A percentile compares a stretch with the other conserved stretches of the same genome.
Evolutionary conservation across 2,888 invertebrate genomes (phyloP).

Genomic region (Anagyrus pseudococci): DNA sequence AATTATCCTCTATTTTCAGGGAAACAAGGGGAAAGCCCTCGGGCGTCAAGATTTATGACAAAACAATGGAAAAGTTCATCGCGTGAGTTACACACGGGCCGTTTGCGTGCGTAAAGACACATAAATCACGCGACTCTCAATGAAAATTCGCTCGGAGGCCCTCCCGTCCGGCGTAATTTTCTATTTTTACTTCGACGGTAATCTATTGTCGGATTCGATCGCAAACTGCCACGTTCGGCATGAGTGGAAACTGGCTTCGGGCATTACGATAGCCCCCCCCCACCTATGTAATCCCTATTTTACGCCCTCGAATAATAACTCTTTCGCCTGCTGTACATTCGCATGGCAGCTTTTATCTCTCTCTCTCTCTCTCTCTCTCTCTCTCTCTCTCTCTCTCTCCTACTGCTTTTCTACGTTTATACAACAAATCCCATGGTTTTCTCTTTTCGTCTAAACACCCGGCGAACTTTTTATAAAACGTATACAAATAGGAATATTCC

Average conservation of each 20-base stretch:
- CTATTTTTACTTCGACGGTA: conserved; percentile 18
- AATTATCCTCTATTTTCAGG: conserved; percentile 39
- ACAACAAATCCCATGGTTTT: too few relatives aligned
- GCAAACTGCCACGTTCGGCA: conserved; percentile 14
- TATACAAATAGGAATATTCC: too few relatives aligned
- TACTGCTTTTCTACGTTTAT: background rate
- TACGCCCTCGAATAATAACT: too few relatives aligned
- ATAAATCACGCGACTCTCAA: conserved; percentile 15
- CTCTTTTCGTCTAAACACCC: too few relatives aligned
- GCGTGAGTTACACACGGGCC: conserved; percentile 2
- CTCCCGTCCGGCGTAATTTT: conserved; percentile 21
- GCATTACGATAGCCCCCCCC: too few relatives aligned
- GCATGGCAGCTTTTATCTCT: too few relatives aligned
- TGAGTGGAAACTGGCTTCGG: too few relatives aligned
- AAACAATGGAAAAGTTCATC: conserved; percentile 20
- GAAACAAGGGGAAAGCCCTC: background rate
- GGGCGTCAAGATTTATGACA: conserved; percentile 2
- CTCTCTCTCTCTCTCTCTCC: background rate
- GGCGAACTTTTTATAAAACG: too few relatives aligned
- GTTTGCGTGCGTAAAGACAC: conserved; percentile 7
- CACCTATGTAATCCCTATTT: too few relatives aligned
- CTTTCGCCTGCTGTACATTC: too few relatives aligned
- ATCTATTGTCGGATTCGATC: conserved; percentile 16
- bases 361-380: background rate
- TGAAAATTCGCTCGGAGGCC: conserved; percentile 18